phyloP scores from a whole-genome alignment of 1,140 invertebrate genomes.

The Platyura marginata region DNA sequence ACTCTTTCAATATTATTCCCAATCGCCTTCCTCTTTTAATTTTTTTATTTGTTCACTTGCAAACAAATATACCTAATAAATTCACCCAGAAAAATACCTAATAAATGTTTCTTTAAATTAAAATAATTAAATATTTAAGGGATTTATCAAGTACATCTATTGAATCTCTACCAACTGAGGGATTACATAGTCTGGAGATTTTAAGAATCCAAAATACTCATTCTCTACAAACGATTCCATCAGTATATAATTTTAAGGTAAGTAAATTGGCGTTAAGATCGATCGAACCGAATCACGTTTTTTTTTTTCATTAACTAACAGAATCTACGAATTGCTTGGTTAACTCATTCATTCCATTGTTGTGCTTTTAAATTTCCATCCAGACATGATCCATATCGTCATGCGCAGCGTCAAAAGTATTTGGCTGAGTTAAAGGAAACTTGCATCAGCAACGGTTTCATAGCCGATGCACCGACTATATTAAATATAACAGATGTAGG shows the following conservation, averaged over 20 bases:
- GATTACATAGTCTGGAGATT: slow-evolving; percentile 48
- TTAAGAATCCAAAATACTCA: slow-evolving; percentile 51
- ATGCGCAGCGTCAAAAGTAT: slow-evolving; percentile 34
- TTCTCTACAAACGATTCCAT: slow-evolving; percentile 60
- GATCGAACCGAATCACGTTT: background rate
- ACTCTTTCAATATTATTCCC: too few relatives aligned
- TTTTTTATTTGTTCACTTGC: too few relatives aligned
- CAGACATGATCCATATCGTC: slow-evolving; percentile 47
- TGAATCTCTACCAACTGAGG: slow-evolving; percentile 45
- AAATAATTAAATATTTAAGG: slow-evolving; percentile 24
- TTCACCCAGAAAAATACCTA: too few relatives aligned
- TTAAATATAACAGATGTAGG: too few relatives aligned
- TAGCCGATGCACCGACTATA: background rate
- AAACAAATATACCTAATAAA: too few relatives aligned
- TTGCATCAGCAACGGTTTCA: background rate
- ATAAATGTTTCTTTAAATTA: background rate
- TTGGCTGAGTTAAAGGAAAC: slow-evolving; percentile 23
- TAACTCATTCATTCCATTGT: slow-evolving; percentile 79
- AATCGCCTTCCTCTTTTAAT: background rate
- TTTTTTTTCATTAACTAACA: slow-evolving; percentile 13
- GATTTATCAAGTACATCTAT: slow-evolving; percentile 60
- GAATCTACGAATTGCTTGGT: slow-evolving; percentile 32
- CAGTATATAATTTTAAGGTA: slow-evolving; percentile 59
- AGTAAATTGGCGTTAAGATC: slow-evolving; percentile 10
- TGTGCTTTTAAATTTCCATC: slow-evolving; percentile 73